A percentile compares a stretch with the other conserved stretches of the same genome.
These are phyloP conservation scores for Tokudaia tokunoshimensis DNA, from an alignment of 2,797 vertebrate genomes.

Conservation along the genomic window DNA sequence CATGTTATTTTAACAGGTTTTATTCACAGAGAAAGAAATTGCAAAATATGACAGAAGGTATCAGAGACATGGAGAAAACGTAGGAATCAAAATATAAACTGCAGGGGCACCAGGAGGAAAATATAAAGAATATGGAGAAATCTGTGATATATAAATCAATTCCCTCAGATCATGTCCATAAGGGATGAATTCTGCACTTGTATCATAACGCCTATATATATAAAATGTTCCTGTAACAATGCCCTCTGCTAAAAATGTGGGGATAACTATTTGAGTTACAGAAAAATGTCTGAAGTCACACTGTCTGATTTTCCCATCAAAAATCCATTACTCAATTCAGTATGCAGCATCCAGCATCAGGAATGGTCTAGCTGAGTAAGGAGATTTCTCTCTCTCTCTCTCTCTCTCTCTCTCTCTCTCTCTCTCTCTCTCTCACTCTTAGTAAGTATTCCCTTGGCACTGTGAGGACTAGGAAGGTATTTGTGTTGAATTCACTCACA, in stretches of 20 bases:
- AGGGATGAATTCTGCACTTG: neutral
- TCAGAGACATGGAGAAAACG: neutral
- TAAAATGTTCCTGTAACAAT: neutral
- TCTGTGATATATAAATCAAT: neutral
- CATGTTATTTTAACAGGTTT: neutral
- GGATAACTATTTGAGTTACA: neutral
- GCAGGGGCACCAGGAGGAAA: neutral
- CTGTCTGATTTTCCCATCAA: neutral
- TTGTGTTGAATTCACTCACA: neutral
- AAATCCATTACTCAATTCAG: neutral
- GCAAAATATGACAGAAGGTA: neutral
- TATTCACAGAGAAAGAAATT: neutral
- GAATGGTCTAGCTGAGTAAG: too few relatives aligned
- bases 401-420: too few relatives aligned
- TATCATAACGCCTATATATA: neutral
- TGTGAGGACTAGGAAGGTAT: neutral
- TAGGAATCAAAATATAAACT: neutral
- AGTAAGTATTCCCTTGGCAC: neutral
- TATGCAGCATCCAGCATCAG: accelerated
- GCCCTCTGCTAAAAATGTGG: neutral
- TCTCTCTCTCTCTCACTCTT: neutral
- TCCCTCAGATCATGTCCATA: neutral
- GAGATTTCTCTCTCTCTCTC: neutral
- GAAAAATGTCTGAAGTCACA: neutral
- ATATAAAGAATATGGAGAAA: neutral